Evolutionary conservation across 2,888 invertebrate species (phyloP), one percentile per base, ranked within the genome.

Genomic region (Mycalesis mineus): DNA sequence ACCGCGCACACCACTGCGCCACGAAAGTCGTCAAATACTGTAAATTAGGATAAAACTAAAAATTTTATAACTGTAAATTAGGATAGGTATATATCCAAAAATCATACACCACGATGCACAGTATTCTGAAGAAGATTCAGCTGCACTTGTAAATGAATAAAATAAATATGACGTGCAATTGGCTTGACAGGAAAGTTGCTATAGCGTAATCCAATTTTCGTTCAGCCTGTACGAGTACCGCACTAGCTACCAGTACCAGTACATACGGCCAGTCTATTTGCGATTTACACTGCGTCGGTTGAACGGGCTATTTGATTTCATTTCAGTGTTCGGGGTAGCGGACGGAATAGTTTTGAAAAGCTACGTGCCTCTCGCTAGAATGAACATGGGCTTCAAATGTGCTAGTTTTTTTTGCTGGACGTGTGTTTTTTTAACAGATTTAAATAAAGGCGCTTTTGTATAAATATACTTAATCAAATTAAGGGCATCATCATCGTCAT

Each of bases 171-270:
- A 39, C 28, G 28, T 37, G 14, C 49, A 39, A 49, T 49, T 49
- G 36, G n/a, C 39, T 14, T 17, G 37, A 39, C 49, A 28, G 49
- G 49, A 39, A 28, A 49, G 28, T 49, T 39, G 37, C 37, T 39
- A 40, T 40, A 62, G 63, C 67, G 70, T 78, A 77, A 80, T 77
- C 73, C 75, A 80, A 78, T 80, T 74, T 72, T 65, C 67, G 65
- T 70, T 69, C 67, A 31, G 67, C 59, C 68, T 62, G 70, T 62
- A 71, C 69, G 71, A 64, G 67, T 60, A 65, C 65, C 67, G 29
- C 40, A 31, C 31, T 47, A 9, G 33, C 7, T 31, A 11, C n/a
- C n/a, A n/a, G 17, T 2, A 6, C 22, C 13, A n/a, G 47, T 47
- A 33, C 13, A 15, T 37, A 50, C 50, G 8, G 28, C 13, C 28